phyloP scores from a whole-genome alignment of 2,113 vertebrate species.

The Phylloscopus whistleri region DNA sequence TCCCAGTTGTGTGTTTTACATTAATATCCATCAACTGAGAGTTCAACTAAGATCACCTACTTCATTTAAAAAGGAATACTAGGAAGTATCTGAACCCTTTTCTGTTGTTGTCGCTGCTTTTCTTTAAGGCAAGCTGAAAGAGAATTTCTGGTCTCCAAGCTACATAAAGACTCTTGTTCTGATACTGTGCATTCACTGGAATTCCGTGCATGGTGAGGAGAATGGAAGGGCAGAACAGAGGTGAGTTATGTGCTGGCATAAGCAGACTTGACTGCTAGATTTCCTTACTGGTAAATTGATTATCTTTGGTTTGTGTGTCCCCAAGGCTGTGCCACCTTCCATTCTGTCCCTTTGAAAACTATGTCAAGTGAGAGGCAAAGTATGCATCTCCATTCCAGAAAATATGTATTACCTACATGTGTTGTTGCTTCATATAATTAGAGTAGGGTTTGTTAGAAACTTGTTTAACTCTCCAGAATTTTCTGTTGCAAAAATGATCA shows the following conservation, averaged over 20 bases:
- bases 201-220: neutral
- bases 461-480: neutral
- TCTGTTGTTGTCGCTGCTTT: neutral
- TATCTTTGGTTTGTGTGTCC: neutral
- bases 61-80: neutral
- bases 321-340: neutral
- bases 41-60: neutral
- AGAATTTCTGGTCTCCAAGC: neutral
- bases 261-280: neutral
- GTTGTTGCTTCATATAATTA: neutral
- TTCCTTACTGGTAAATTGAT: neutral
- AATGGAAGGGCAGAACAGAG: neutral
- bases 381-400: neutral
- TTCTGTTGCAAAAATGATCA: neutral
- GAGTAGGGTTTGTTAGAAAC: neutral
- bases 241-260: neutral
- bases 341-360: neutral
- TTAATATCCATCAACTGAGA: neutral
- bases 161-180: neutral
- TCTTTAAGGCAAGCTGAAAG: slow-evolving; percentile 12
- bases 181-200: neutral
- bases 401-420: neutral
- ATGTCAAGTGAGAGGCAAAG: neutral
- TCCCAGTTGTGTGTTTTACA: slow-evolving; percentile 1
- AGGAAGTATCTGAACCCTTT: neutral